Conservation (phyloP, 2,113 vertebrate genomes). For the Hirundichthys speculiger region DNA sequence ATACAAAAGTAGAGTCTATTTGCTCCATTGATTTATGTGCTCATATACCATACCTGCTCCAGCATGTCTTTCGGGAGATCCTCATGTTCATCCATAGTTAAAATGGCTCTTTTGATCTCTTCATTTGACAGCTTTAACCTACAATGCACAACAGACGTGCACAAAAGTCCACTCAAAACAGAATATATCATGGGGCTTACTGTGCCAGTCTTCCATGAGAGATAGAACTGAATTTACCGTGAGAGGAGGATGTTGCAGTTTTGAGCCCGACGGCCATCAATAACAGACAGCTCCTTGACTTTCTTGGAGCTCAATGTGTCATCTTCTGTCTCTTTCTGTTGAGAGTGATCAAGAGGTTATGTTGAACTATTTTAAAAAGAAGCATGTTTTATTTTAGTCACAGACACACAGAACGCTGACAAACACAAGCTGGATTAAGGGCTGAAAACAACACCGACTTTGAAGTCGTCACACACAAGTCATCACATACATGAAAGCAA, state of each 20-base stretch:
- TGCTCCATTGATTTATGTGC: not conserved
- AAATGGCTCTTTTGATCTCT: conserved; percentile 97
- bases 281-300: conserved; percentile 97
- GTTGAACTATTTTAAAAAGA: not conserved
- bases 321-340: conserved; percentile 95
- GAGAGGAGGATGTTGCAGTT: conserved; percentile 99
- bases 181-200: not conserved
- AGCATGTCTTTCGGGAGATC: conserved; percentile 99
- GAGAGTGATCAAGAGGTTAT: conserved; percentile 18
- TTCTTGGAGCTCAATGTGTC: conserved; percentile 91
- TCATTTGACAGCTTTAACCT: conserved; percentile 97
- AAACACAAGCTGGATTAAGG: not conserved
- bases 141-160: conserved; percentile 49
- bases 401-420: no score
- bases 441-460: not conserved
- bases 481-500: conserved; percentile 1
- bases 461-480: conserved; percentile 4
- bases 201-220: not conserved
- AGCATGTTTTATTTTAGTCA: conserved; percentile 6
- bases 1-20: no score
- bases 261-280: conserved; percentile 95
- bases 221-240: conserved; percentile 76
- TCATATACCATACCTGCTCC: conserved; percentile 87
- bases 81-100: conserved; percentile 98
- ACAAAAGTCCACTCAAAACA: conserved; percentile 12